Conservation (phyloP, 2,888 invertebrate species). For the Drosophila monieri region DNA sequence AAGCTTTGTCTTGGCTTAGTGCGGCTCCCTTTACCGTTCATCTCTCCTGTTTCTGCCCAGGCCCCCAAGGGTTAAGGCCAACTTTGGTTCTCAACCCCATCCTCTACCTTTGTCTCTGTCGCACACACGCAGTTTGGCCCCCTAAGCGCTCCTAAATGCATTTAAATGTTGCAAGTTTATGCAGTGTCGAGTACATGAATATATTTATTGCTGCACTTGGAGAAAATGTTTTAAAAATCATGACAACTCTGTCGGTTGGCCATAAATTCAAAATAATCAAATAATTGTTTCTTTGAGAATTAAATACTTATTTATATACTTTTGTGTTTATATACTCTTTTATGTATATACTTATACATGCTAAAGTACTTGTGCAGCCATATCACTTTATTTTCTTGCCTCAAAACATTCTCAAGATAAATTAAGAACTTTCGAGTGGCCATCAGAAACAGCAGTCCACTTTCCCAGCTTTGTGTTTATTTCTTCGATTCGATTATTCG, state of each 20-base stretch:
- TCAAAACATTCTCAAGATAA: conserved; percentile 19
- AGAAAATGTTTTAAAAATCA: not conserved
- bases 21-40: conserved; percentile 9
- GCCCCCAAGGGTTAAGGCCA: conserved; percentile 35
- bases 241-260: too few relatives aligned
- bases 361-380: not conserved
- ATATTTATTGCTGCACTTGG: conserved; percentile 8
- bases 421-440: conserved; percentile 29
- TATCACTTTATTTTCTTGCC: conserved; percentile 10
- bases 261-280: not conserved
- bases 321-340: conserved; percentile 4
- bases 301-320: conserved; percentile 9
- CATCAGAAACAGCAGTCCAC: conserved; percentile 1
- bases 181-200: conserved; percentile 33
- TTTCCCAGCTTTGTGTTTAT: not conserved
- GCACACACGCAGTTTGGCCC: conserved; percentile 5
- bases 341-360: not conserved
- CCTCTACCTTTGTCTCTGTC: conserved; percentile 6
- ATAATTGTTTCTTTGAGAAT: not conserved
- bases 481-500: not conserved
- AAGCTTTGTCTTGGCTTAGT: conserved; percentile 34
- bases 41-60: not conserved
- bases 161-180: conserved; percentile 27
- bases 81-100: conserved; percentile 4
- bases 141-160: conserved; percentile 33